Percentiles rank a stretch among this genome's conserved stretches.
phyloP scores from a whole-genome alignment of 2,888 invertebrate genomes.

The Cryptocheilus praepositus region DNA sequence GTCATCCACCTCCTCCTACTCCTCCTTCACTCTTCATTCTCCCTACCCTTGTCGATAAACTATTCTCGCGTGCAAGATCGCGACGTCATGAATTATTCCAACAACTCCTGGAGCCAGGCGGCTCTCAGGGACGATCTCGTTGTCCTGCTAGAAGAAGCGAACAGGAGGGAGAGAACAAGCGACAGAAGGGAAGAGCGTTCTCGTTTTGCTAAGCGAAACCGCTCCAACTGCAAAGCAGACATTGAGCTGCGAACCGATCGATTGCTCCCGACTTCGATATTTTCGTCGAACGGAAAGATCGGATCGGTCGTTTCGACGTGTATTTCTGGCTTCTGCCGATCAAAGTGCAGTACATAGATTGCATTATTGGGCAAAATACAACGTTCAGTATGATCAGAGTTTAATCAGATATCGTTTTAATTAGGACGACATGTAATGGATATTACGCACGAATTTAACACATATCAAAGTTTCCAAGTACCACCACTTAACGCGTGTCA shows the following conservation, averaged over 20 bases:
- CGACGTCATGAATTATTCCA: slow-evolving; percentile 67
- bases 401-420: too few relatives aligned
- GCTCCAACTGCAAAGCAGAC: slow-evolving; percentile 28
- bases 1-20: not conserved
- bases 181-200: slow-evolving; percentile 19
- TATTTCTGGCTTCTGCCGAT: too few relatives aligned
- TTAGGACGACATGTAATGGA: too few relatives aligned
- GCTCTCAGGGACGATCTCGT: slow-evolving; percentile 53
- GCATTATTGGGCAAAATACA: too few relatives aligned
- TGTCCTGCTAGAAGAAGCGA: slow-evolving; percentile 41
- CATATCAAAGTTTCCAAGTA: too few relatives aligned
- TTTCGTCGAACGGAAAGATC: slow-evolving; percentile 31
- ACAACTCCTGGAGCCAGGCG: slow-evolving; percentile 47
- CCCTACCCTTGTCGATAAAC: slow-evolving; percentile 42
- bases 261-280: slow-evolving; percentile 36
- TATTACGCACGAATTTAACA: too few relatives aligned
- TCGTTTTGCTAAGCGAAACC: slow-evolving; percentile 39
- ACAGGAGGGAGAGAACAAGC: slow-evolving; percentile 15
- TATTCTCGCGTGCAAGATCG: slow-evolving; percentile 57
- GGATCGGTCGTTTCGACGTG: not conserved
- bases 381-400: too few relatives aligned
- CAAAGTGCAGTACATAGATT: too few relatives aligned
- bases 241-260: slow-evolving; percentile 24
- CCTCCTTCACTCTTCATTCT: slow-evolving; percentile 1
- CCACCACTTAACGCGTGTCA: too few relatives aligned